Conservation (phyloP, 2,888 invertebrate species). For the Bibio marci region DNA sequence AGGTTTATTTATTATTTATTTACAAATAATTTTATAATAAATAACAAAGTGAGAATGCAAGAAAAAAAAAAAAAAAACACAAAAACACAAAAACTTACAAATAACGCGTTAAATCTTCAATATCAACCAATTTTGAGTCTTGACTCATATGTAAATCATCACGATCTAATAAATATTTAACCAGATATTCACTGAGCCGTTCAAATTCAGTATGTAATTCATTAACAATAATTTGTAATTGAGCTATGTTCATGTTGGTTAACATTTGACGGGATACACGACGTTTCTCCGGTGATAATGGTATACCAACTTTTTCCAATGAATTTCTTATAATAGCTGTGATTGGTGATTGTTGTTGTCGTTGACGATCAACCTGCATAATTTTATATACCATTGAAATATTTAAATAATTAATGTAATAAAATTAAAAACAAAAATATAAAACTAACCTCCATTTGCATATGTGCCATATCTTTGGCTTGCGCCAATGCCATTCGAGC, state of each 20-base stretch:
- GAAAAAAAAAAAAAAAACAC: slow-evolving; percentile 13
- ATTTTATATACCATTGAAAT: no score
- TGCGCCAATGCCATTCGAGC: slow-evolving; percentile 75
- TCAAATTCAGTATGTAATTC: slow-evolving; percentile 90
- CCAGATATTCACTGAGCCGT: slow-evolving; percentile 75
- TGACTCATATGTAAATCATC: slow-evolving; percentile 97
- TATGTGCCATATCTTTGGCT: slow-evolving; percentile 79
- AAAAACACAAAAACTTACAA: slow-evolving; percentile 40
- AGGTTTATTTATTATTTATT: no score
- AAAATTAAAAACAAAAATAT: neutral
- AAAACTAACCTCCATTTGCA: slow-evolving; percentile 64
- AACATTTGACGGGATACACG: slow-evolving; percentile 70
- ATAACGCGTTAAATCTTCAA: slow-evolving; percentile 85
- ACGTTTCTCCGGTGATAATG: slow-evolving; percentile 65
- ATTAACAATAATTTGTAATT: slow-evolving; percentile 81
- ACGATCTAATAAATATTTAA: slow-evolving; percentile 74
- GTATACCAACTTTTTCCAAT: slow-evolving; percentile 65
- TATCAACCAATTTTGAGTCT: slow-evolving; percentile 93
- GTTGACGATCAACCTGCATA: slow-evolving; percentile 48
- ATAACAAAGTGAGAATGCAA: no score
- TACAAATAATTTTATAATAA: neutral
- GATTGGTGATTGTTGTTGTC: slow-evolving; percentile 60
- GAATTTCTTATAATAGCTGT: slow-evolving; percentile 72
- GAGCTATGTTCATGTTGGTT: slow-evolving; percentile 86
- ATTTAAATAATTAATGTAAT: neutral